Evolutionary conservation across 1,140 invertebrate genomes (phyloP).

Genomic region (Argopecten irradians): DNA sequence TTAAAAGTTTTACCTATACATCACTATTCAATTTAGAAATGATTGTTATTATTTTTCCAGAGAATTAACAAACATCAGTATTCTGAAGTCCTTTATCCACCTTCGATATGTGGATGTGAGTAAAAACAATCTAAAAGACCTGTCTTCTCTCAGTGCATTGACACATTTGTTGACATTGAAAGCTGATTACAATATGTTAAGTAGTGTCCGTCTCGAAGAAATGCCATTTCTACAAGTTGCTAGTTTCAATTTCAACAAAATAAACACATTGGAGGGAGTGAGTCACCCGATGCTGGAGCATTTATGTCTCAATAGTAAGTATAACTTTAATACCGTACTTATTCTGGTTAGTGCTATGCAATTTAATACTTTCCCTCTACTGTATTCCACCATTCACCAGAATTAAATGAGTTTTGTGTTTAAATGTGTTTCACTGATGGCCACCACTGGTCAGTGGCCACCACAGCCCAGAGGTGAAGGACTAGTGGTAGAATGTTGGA

Average conservation of each 20-base stretch:
- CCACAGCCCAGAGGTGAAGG: too few species aligned
- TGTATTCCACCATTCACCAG: too few species aligned
- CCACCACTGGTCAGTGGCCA: too few species aligned
- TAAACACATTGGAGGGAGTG: constrained; percentile 72
- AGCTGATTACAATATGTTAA: constrained; percentile 73
- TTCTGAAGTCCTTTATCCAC: constrained; percentile 74
- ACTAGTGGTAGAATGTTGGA: too few species aligned
- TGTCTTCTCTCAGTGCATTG: constrained; percentile 71
- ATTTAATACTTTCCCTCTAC: too few species aligned
- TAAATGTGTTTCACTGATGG: too few species aligned
- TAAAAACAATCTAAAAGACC: constrained; percentile 75
- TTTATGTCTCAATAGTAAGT: constrained; percentile 74
- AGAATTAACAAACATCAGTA: constrained; percentile 72
- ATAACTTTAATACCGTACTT: too few species aligned
- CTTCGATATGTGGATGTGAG: constrained; percentile 75
- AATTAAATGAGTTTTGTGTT: too few species aligned
- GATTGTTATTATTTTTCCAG: constrained; percentile 63
- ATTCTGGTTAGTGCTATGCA: too few species aligned
- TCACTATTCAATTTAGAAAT: neutral
- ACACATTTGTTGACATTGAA: constrained; percentile 76
- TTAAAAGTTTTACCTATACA: neutral
- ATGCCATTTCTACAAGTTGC: constrained; percentile 76
- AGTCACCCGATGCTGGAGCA: constrained; percentile 76
- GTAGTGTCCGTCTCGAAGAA: constrained; percentile 71
- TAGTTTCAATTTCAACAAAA: constrained; percentile 75